Evolutionary conservation across 2,113 vertebrate genomes (phyloP), one percentile per base, ranked within the genome.

Genomic region (Melanerpes aurifrons): DNA sequence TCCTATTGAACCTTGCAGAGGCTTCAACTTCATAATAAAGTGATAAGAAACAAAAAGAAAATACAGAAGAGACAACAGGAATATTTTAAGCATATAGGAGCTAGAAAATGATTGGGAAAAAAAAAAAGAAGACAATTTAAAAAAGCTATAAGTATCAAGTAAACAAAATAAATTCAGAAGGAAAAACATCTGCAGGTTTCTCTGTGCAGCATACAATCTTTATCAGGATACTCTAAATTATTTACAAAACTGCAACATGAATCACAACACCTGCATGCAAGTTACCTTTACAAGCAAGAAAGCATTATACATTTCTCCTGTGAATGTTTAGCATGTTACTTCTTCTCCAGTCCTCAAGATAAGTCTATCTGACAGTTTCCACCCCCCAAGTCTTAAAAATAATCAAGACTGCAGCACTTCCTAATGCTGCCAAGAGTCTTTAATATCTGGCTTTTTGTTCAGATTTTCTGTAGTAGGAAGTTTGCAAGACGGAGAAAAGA

Each of bases 401-500:
- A 56, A 40, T 15, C 17, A 79, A 63, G 29, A 82, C 35, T 61
- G 32, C 57, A 88, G 62, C 54, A 90, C 64, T 87, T 88, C 57
- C 14, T 70, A 89, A 66, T 40, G 54, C 71, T 82, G 58, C 66
- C 28, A 74, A 76, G 75, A 76, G 43, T 48, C 81, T 68, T 78
- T 68, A 91, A 66, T 93, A 92, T 40, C 83, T 70, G 45, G 20
- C 43, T 72, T 47, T 94, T 87, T 93, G 74, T 90, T 95, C 76
- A 37, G 15, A 35, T 95, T 86, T 94, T 95, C 89, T 86, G 53
- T 31, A 81, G 81, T 8, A 91, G 81, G 78, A 96, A 95, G 88
- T 85, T 7, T 87, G 79, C 69, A 95, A 93, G 82, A 64, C 57
- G 80, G 81, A 87, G 90, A 87, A 96, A 86, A 78, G 63, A 81